These are phyloP conservation scores for Rhabdophis nuchalis DNA, from an alignment of 2,797 vertebrate species.

Conservation along the genomic window DNA sequence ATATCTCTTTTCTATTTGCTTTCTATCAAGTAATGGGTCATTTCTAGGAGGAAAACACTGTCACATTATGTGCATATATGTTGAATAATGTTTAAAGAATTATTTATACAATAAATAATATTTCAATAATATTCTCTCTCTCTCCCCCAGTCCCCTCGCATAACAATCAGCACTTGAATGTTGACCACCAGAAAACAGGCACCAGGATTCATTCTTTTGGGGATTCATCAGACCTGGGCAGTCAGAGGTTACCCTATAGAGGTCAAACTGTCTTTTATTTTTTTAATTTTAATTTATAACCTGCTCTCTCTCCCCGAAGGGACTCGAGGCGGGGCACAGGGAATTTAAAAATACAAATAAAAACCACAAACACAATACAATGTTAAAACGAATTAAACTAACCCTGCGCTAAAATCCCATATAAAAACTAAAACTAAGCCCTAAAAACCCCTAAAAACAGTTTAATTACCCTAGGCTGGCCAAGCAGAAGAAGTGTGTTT, in stretches of 20 bases:
- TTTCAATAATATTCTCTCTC: neutral
- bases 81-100: slow-evolving; percentile 8
- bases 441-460: too few relatives aligned
- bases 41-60: neutral
- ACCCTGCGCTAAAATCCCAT: too few relatives aligned
- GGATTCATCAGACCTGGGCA: neutral
- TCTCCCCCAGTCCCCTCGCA: neutral
- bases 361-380: too few relatives aligned
- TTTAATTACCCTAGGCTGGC: too few relatives aligned
- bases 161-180: neutral
- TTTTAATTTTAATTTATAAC: too few relatives aligned
- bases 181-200: neutral
- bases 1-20: neutral
- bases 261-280: neutral
- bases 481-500: too few relatives aligned
- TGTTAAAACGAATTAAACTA: too few relatives aligned
- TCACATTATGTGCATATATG: neutral
- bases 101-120: fast-evolving
- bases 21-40: neutral
- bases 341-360: too few relatives aligned
- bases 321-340: too few relatives aligned
- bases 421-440: too few relatives aligned
- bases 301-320: too few relatives aligned
- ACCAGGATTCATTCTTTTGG: too few relatives aligned
- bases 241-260: neutral